Evolutionary conservation across 2,113 vertebrate species (phyloP).

Genomic region (Polypterus senegalus): DNA sequence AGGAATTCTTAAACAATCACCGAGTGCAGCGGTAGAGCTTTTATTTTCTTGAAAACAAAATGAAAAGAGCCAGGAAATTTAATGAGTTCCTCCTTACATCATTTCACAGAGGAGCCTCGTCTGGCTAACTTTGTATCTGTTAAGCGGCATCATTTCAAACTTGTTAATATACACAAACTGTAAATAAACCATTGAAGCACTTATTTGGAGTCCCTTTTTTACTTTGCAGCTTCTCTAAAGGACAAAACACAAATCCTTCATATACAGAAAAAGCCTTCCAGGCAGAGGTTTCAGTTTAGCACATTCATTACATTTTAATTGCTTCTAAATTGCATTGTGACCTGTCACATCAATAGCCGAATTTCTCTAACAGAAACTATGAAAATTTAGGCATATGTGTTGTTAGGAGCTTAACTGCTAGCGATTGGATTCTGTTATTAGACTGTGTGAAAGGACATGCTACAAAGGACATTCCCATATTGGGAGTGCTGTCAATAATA

Average conservation of each 20-base stretch:
- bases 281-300: constrained; percentile 64
- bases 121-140: neutral
- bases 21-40: too few relatives aligned
- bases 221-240: constrained; percentile 20
- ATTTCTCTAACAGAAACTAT: constrained; percentile 47
- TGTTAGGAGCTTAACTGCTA: constrained; percentile 24
- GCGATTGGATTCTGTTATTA: constrained; percentile 22
- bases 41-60: too few relatives aligned
- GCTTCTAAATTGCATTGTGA: constrained; percentile 80
- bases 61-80: too few relatives aligned
- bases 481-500: constrained; percentile 14
- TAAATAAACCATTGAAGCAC: neutral
- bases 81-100: too few relatives aligned
- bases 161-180: neutral
- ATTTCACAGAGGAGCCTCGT: too few relatives aligned
- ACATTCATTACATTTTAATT: constrained; percentile 88
- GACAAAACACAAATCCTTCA: constrained; percentile 27
- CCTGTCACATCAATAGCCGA: constrained; percentile 61
- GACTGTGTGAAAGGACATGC: constrained; percentile 23
- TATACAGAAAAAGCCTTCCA: constrained; percentile 51
- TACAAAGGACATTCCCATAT: constrained; percentile 24
- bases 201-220: neutral
- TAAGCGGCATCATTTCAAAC: neutral
- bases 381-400: constrained; percentile 22
- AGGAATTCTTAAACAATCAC: too few relatives aligned